phyloP scores from a whole-genome alignment of 2,113 vertebrate genomes.

The Pelobates fuscus region DNA sequence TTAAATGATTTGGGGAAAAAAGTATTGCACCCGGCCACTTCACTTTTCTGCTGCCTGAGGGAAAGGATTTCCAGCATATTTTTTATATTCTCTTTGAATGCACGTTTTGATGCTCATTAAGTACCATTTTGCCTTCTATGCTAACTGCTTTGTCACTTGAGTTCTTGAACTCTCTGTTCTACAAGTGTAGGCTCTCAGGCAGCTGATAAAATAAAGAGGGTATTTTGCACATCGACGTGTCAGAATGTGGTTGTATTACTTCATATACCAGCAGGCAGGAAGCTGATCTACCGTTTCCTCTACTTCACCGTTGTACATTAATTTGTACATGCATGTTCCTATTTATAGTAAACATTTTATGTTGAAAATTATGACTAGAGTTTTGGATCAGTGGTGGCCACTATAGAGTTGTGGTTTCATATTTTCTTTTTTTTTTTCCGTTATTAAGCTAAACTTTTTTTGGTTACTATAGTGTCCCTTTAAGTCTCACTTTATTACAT shows the following conservation, averaged over 20 bases:
- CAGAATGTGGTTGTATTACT: not conserved
- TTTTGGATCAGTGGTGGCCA: not conserved
- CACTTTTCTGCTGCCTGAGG: too few species aligned
- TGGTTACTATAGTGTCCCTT: too few species aligned
- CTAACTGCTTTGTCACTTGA: too few species aligned
- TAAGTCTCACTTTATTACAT: too few species aligned
- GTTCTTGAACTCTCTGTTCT: not conserved
- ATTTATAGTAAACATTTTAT: not conserved
- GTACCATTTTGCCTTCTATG: too few species aligned
- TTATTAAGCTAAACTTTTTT: not conserved
- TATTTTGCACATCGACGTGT: slow-evolving; percentile 26
- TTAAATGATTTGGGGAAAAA: too few species aligned
- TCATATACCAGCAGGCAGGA: not conserved
- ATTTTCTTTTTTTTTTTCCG: not conserved
- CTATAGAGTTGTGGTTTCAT: too few species aligned
- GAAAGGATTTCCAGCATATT: too few species aligned
- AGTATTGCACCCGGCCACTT: too few species aligned
- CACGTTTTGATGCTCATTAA: too few species aligned
- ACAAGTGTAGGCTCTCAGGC: slow-evolving; percentile 1
- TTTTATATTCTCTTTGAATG: too few species aligned
- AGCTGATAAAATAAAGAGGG: not conserved
- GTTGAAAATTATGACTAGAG: not conserved
- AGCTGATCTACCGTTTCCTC: not conserved
- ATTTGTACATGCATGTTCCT: too few species aligned
- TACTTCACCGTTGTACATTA: not conserved